These are phyloP conservation scores for Hydrozoanthus tunicans DNA, from an alignment of 64 coral and sea anemone genomes.

Conservation along the genomic window DNA sequence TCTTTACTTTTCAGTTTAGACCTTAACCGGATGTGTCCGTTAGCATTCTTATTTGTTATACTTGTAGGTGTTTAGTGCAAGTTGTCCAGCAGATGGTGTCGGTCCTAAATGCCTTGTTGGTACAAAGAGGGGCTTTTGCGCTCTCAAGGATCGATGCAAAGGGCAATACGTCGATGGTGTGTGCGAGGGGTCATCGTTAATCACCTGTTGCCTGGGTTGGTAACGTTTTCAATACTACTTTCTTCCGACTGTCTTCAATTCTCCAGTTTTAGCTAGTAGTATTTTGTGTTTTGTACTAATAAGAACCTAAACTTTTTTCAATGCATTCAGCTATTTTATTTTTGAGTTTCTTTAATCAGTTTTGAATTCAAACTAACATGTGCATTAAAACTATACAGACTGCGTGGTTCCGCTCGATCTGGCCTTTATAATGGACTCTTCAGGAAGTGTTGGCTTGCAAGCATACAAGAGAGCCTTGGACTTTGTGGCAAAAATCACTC, in stretches of 20 bases:
- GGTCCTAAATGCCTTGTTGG: neutral
- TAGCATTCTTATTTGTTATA: neutral
- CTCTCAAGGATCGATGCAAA: constrained; percentile 31
- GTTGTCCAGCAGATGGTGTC: constrained; percentile 6
- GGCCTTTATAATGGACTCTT: constrained; percentile 38
- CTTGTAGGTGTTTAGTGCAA: neutral
- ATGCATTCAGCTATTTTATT: neutral
- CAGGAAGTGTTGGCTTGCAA: constrained; percentile 18
- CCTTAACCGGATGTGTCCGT: too few relatives aligned
- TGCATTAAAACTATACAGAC: neutral
- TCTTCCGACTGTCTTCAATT: too few relatives aligned
- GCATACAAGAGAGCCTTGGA: neutral
- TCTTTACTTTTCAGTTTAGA: neutral
- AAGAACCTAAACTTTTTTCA: too few relatives aligned
- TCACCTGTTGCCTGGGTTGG: constrained; percentile 34
- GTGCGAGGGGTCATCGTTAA: neutral
- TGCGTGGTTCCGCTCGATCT: constrained; percentile 45
- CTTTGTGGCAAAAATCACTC: constrained; percentile 31
- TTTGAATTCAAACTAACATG: neutral
- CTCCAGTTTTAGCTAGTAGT: too few relatives aligned
- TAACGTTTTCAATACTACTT: neutral
- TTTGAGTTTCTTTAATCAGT: neutral
- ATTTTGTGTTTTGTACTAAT: too few relatives aligned
- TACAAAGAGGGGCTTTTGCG: neutral
- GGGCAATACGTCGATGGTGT: constrained; percentile 42